These are phyloP conservation scores for Cephonodes hylas DNA, from an alignment of 2,888 invertebrate genomes.

Conservation along the genomic window DNA sequence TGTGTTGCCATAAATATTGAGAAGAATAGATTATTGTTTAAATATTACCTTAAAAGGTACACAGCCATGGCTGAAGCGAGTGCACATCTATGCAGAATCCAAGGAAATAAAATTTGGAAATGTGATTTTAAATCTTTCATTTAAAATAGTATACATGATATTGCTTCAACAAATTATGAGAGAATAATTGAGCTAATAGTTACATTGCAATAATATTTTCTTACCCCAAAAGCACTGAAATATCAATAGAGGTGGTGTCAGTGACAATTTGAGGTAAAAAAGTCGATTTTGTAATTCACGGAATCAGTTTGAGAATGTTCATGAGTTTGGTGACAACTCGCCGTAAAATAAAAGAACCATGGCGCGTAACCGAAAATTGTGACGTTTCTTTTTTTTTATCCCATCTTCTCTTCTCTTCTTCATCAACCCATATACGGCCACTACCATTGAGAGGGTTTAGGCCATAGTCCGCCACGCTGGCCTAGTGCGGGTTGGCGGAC, in stretches of 20 bases:
- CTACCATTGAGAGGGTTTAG: no score
- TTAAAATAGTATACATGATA: constrained; percentile 36
- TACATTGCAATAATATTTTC: not conserved
- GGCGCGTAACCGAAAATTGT: no score
- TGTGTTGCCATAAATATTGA: not conserved
- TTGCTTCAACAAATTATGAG: constrained; percentile 37
- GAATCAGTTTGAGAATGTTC: no score
- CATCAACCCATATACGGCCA: no score
- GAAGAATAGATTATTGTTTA: not conserved
- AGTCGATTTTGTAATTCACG: not conserved
- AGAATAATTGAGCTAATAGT: constrained; percentile 16
- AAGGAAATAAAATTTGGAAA: constrained; percentile 2
- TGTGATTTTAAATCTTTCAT: constrained; percentile 42
- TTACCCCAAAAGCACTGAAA: not conserved
- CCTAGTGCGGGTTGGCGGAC: no score
- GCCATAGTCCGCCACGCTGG: no score
- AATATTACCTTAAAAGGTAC: not conserved
- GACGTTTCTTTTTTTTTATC: no score
- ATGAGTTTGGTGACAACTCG: no score
- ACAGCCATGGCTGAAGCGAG: not conserved
- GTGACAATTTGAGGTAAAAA: not conserved
- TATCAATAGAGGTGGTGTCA: not conserved
- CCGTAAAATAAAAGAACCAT: no score
- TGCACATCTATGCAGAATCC: not conserved
- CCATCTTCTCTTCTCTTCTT: no score